These are phyloP conservation scores for Prolemur simus DNA, from an alignment of 2,113 vertebrate genomes.

Conservation along the genomic window DNA sequence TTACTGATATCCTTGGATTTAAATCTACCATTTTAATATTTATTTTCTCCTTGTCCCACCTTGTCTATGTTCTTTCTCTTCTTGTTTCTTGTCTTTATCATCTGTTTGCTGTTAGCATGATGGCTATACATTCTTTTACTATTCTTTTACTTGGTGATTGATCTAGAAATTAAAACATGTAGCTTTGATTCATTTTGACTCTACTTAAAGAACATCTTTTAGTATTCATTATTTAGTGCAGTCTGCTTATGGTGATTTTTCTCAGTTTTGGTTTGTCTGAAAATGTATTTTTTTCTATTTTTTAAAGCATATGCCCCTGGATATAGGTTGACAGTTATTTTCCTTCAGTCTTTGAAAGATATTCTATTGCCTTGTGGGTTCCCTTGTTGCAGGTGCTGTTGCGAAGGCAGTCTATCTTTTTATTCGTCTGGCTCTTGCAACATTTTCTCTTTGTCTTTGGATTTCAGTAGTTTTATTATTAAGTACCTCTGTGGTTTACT, in stretches of 20 bases:
- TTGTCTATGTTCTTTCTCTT: not conserved
- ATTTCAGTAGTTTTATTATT: not conserved
- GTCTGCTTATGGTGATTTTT: not conserved
- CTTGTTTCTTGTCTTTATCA: not conserved
- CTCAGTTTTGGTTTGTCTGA: not conserved
- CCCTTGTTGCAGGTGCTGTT: not conserved
- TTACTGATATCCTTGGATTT: not conserved
- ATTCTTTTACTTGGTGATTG: not conserved
- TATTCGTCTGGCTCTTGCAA: not conserved
- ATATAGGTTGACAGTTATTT: not conserved
- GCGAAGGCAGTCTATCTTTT: not conserved
- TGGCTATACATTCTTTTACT: not conserved
- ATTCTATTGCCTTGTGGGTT: not conserved
- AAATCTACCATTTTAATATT: not conserved
- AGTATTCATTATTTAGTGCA: not conserved
- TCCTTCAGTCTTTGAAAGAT: not conserved
- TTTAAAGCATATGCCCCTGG: not conserved
- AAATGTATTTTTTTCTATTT: not conserved
- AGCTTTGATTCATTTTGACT: not conserved
- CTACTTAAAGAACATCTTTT: not conserved
- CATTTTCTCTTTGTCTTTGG: not conserved
- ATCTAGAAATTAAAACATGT: not conserved
- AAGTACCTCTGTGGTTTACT: not conserved
- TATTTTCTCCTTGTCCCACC: not conserved
- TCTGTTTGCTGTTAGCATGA: not conserved